Evolutionary conservation across 2,113 vertebrate genomes (phyloP).

Genomic region (Pygoscelis antarcticus): DNA sequence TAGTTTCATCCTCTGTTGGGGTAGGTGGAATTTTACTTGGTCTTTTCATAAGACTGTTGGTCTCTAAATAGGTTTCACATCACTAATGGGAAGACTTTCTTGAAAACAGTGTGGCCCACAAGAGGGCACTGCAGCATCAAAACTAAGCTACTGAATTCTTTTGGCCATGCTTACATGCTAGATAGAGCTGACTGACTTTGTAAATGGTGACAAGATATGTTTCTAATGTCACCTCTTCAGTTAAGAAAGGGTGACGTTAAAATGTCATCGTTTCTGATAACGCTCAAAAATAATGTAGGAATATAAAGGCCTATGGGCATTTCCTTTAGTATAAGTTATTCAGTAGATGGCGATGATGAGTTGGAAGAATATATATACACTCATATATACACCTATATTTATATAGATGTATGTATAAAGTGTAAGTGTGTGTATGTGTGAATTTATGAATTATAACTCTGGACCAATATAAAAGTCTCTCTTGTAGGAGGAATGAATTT

Average conservation of each 20-base stretch:
- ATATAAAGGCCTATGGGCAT: not conserved
- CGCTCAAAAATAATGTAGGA: not conserved
- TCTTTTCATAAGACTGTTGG: not conserved
- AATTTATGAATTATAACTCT: not conserved
- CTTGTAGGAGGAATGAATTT: not conserved
- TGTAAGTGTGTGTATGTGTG: not conserved
- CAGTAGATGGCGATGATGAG: constrained; percentile 22
- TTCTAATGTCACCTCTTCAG: not conserved
- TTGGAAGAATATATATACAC: not conserved
- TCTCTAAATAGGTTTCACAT: not conserved
- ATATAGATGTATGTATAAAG: not conserved
- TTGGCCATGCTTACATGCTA: not conserved
- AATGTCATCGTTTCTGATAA: not conserved
- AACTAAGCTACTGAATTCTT: not conserved
- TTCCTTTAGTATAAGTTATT: not conserved
- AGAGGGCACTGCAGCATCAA: constrained; percentile 38
- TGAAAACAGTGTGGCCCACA: not conserved
- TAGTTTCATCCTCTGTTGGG: not conserved
- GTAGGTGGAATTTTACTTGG: not conserved
- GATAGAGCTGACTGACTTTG: not conserved
- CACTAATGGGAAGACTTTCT: not conserved
- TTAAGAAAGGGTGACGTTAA: not conserved
- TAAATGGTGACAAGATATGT: not conserved
- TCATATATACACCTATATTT: not conserved
- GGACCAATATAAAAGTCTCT: not conserved